phyloP scores from a whole-genome alignment of 2,797 vertebrate species.

The Poecilia picta region DNA sequence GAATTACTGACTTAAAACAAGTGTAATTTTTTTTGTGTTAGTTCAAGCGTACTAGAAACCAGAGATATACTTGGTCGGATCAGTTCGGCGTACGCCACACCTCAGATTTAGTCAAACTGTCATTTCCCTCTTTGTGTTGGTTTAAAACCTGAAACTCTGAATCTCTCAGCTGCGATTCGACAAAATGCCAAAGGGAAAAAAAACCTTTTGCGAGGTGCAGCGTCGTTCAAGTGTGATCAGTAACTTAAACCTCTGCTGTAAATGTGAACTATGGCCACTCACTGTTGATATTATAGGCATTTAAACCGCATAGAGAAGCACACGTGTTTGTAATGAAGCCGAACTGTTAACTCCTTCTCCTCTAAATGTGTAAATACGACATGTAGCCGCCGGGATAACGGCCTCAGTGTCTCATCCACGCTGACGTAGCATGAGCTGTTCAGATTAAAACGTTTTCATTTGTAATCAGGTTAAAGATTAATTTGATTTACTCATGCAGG shows the following conservation, averaged over 20 bases:
- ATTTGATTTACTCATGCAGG: no score
- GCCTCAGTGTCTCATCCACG: constrained; percentile 38
- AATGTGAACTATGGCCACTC: constrained; percentile 77
- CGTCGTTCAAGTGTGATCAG: constrained; percentile 42
- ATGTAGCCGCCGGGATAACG: constrained; percentile 45
- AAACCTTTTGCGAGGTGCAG: not conserved
- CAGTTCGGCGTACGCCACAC: no score
- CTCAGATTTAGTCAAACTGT: not conserved
- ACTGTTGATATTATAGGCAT: constrained; percentile 74
- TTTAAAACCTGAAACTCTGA: not conserved
- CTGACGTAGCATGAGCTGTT: constrained; percentile 58
- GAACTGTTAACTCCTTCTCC: constrained; percentile 36
- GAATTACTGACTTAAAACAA: no score
- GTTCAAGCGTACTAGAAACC: no score
- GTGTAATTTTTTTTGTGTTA: no score
- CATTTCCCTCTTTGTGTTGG: not conserved
- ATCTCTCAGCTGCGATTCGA: not conserved
- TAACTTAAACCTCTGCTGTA: constrained; percentile 59
- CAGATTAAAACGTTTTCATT: constrained; percentile 12
- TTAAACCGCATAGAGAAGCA: constrained; percentile 74
- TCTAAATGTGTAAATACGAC: constrained; percentile 44
- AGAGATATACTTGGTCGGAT: no score
- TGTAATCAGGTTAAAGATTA: no score
- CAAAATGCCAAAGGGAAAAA: not conserved
- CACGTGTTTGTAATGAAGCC: constrained; percentile 56